Conservation (phyloP, 1,140 invertebrate species). For the Drosophila ogumai region DNA sequence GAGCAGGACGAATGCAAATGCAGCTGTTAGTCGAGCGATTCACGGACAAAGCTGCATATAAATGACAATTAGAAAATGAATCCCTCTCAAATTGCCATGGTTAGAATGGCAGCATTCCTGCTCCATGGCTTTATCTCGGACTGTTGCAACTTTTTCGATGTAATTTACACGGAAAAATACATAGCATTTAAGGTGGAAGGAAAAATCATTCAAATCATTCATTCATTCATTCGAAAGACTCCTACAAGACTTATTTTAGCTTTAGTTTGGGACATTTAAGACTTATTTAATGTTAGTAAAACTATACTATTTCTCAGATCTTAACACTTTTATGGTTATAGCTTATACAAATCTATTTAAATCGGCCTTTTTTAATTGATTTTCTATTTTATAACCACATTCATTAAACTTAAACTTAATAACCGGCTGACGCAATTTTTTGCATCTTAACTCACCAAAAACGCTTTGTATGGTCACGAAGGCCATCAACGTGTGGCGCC, state of each 20-base stretch:
- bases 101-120: conserved; percentile 4
- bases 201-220: no score
- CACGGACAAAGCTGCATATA: conserved; percentile 56
- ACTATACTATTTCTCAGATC: neutral
- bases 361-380: neutral
- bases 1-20: conserved; percentile 64
- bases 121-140: conserved; percentile 13
- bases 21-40: conserved; percentile 49
- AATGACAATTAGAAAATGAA: conserved; percentile 78
- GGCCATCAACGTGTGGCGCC: conserved; percentile 90
- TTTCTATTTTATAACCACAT: neutral
- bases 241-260: neutral
- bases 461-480: conserved; percentile 81
- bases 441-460: conserved; percentile 64
- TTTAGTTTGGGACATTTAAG: neutral
- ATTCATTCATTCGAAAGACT: no score
- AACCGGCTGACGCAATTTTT: neutral
- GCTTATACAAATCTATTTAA: neutral
- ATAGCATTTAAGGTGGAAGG: no score
- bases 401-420: no score
- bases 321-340: neutral
- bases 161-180: conserved; percentile 2
- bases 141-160: neutral
- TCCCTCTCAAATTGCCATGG: conserved; percentile 52
- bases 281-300: neutral